These are phyloP conservation scores for Nasonia longicornis DNA, from an alignment of 1,140 invertebrate species.

Conservation along the genomic window DNA sequence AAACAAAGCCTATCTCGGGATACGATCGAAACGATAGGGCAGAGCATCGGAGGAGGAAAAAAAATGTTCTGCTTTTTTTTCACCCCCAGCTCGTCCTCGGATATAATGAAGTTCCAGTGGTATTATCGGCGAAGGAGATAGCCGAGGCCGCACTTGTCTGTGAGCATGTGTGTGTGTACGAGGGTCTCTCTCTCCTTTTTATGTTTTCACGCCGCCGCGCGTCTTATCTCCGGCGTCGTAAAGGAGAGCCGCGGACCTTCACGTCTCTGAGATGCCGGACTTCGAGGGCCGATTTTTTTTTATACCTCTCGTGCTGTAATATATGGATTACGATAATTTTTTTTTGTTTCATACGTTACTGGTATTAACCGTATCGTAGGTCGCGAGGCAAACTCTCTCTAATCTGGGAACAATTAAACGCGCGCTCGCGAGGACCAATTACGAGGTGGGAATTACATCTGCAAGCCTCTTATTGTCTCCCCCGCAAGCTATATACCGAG, in stretches of 20 bases:
- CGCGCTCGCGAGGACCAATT: neutral
- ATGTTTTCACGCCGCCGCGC: constrained; percentile 4
- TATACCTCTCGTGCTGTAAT: no score
- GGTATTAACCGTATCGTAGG: no score
- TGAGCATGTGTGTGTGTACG: neutral
- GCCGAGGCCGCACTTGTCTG: neutral
- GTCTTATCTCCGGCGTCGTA: constrained; percentile 6
- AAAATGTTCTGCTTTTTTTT: neutral
- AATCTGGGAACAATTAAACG: constrained; percentile 23
- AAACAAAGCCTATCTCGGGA: constrained; percentile 9
- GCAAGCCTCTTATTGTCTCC: constrained; percentile 13
- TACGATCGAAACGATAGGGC: neutral
- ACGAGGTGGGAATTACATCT: constrained; percentile 6
- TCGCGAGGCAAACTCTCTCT: neutral
- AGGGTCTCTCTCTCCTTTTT: neutral
- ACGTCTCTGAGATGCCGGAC: neutral
- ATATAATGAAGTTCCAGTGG: constrained; percentile 19
- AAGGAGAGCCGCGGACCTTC: neutral
- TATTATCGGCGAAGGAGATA: constrained; percentile 1
- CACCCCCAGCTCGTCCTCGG: neutral
- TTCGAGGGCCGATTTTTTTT: no score
- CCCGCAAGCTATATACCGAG: neutral
- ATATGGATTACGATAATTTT: no score
- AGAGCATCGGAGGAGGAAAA: neutral
- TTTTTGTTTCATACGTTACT: no score